A percentile compares a stretch with the other conserved stretches of the same genome.
These are phyloP conservation scores for Neodontobutis hainanensis DNA, from an alignment of 2,113 vertebrate genomes.

Conservation along the genomic window DNA sequence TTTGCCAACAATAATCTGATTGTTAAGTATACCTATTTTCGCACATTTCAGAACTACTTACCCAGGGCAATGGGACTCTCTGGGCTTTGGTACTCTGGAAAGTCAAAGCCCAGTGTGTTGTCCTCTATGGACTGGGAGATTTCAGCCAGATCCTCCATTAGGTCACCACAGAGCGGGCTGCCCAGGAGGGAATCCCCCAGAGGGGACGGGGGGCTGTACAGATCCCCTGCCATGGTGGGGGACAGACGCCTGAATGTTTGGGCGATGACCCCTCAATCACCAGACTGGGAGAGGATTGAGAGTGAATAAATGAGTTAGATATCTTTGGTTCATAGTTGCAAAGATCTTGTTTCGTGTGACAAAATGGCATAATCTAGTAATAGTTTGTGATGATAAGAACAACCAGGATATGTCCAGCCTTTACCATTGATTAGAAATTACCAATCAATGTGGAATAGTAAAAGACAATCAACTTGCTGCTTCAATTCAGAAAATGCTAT, in stretches of 20 bases:
- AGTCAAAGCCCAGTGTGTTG: slow-evolving; percentile 82
- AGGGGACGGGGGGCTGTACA: slow-evolving; percentile 82
- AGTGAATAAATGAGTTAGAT: background rate
- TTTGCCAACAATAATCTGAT: background rate
- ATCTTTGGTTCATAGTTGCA: too few species aligned
- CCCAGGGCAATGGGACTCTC: slow-evolving; percentile 84
- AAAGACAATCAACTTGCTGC: too few species aligned
- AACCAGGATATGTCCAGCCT: too few species aligned
- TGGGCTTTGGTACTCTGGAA: slow-evolving; percentile 83
- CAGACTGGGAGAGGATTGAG: slow-evolving; percentile 45
- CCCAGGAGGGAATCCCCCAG: slow-evolving; percentile 84
- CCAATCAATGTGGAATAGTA: too few species aligned
- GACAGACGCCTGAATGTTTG: slow-evolving; percentile 35
- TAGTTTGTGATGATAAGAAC: too few species aligned
- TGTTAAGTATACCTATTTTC: background rate
- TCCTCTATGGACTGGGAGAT: slow-evolving; percentile 84
- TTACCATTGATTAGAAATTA: too few species aligned
- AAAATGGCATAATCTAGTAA: too few species aligned
- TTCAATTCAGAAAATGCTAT: too few species aligned
- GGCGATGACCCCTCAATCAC: slow-evolving; percentile 61
- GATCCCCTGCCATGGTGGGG: slow-evolving; percentile 85
- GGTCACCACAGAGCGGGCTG: slow-evolving; percentile 88
- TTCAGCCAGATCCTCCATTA: slow-evolving; percentile 87
- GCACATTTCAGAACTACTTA: slow-evolving; percentile 57
- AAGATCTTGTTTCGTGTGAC: too few species aligned